phyloP scores from a whole-genome alignment of 2,113 vertebrate genomes.

The Lethenteron camtschaticum region DNA sequence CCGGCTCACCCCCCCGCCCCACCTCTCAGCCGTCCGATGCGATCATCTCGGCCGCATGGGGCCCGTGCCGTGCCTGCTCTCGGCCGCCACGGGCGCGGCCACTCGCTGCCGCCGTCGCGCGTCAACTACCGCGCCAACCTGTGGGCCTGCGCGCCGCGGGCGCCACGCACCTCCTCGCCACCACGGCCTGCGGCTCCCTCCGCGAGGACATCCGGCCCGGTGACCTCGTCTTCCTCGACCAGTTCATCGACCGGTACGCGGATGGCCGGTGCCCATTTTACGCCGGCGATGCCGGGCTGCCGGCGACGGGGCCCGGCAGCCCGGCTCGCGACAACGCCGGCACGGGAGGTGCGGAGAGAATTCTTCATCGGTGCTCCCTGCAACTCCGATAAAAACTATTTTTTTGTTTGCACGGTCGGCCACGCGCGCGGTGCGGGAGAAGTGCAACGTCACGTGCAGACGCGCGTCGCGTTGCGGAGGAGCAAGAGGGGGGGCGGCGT shows the following conservation, averaged over 20 bases:
- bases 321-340: too few species aligned
- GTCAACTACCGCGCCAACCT: conserved; percentile 84
- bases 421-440: too few species aligned
- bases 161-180: conserved; percentile 66
- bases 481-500: too few species aligned
- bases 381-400: too few species aligned
- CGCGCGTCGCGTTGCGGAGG: too few species aligned
- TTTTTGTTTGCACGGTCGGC: too few species aligned
- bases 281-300: too few species aligned
- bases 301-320: too few species aligned
- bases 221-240: conserved; percentile 71
- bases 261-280: too few species aligned
- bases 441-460: too few species aligned
- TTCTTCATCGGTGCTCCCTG: too few species aligned
- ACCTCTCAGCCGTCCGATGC: neutral
- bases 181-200: conserved; percentile 78
- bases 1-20: neutral
- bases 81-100: conserved; percentile 56
- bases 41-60: neutral
- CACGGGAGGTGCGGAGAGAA: too few species aligned
- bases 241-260: conserved; percentile 80
- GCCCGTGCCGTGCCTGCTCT: neutral
- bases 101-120: conserved; percentile 67
- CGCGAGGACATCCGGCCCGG: conserved; percentile 78
- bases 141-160: conserved; percentile 76